Base-by-base conservation (phyloP, 2,888 invertebrate species). In the Patella caerulea region DNA sequence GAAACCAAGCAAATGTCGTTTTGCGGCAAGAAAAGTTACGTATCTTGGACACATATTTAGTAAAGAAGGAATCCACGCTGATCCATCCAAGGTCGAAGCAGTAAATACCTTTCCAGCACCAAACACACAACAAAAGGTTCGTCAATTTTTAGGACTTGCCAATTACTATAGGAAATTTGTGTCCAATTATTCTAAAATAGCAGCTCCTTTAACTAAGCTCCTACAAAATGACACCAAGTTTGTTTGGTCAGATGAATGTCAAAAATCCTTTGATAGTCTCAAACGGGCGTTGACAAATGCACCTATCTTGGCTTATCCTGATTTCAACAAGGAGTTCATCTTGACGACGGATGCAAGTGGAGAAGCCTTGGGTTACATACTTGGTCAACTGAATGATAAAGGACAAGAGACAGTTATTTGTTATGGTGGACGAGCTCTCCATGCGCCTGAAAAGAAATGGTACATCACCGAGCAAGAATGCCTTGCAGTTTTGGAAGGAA, bases 1-100 rank as follows among this genome's bases (percentile, higher is more conserved):
- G 7, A 82, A 85, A 53, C 79, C 82, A 11, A 69, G 75, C 24
- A 85, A 82, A 72, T 86, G 86, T 79, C 72, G 79, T n/a, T 81
- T 83, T 78, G 78, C 78, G n/a, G 52, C 79, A 4, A 74, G 73
- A 14, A 59, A 80, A 24, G 83, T 84, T 14, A 71, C 73, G 11
- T 83, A 81, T 71, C 56, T 83, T 12, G 84, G 85, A 2, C 83
- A 85, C 59, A 75, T 71, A 15, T 78, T 83, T 34, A 65, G 78
- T 3, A 78, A 80, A 29, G 73, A 83, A 24, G 83, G 84, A 15
- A 72, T 84, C 9, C 12, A 19, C 1, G 83, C 79, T 4, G 81
- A 84, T 70, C 5, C 52, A 34, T 12, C 19, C 19, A 83, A 84
- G 65, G 72, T 78, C 0, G 24, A 72, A 11, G 78, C 76, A 29